phyloP scores from a whole-genome alignment of 1,140 invertebrate genomes.

The Bilobella aurantiaca region DNA sequence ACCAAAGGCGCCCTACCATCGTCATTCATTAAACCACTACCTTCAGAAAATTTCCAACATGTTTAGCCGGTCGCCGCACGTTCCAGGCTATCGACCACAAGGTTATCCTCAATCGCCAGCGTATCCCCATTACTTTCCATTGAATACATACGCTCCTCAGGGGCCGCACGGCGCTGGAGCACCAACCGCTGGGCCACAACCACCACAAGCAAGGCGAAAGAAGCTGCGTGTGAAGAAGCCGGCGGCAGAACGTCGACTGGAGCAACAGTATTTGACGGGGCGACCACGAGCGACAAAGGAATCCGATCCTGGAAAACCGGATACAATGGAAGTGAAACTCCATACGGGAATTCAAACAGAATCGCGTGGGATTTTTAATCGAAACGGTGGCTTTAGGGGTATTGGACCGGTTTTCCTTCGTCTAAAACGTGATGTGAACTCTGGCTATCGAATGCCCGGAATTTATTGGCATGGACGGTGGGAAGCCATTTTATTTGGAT shows the following conservation, averaged over 20 bases:
- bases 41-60: conserved; percentile 26
- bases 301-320: conserved; percentile 16
- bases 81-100: conserved; percentile 15
- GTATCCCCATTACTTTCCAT: conserved; percentile 28
- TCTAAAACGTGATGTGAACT: neutral
- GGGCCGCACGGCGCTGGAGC: too few relatives aligned
- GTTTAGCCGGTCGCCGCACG: conserved; percentile 17
- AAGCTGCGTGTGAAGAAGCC: conserved; percentile 12
- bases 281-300: conserved; percentile 13
- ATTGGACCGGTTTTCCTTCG: conserved; percentile 13
- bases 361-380: conserved; percentile 2
- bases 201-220: conserved; percentile 13
- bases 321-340: conserved; percentile 22
- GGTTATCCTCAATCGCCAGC: conserved; percentile 5
- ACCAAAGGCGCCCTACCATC: conserved; percentile 1
- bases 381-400: conserved; percentile 6
- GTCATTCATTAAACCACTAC: conserved; percentile 17
- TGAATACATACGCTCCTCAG: conserved; percentile 20
- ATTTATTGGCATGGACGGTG: conserved; percentile 30
- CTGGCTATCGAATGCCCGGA: conserved; percentile 30
- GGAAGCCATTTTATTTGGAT: conserved; percentile 32
- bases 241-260: neutral
- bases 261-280: conserved; percentile 12
- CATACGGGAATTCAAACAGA: conserved; percentile 19
- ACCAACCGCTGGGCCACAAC: neutral